Base-by-base conservation (phyloP, 2,113 vertebrate species). In the Cnemophilus loriae region DNA sequence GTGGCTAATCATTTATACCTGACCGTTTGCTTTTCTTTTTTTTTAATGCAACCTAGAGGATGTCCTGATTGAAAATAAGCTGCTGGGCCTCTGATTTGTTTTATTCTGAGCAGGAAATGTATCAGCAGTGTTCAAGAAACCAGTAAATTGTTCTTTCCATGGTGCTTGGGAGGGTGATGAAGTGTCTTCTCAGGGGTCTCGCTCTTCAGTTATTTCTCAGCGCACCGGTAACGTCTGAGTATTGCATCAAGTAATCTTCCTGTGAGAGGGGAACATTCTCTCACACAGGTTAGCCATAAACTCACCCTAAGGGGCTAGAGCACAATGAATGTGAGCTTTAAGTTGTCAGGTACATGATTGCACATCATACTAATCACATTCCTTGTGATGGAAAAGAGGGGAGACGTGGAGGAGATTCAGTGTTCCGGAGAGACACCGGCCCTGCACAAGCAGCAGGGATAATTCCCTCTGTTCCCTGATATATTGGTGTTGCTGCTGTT, bases 261-360 rank as follows among this genome's bases (percentile, higher is more conserved):
- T 77, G 1, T 3, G 37, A 82, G 55, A 69, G 7, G 24, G 76
- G 44, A 82, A 26, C 28, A 5, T 65, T 78, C 10, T 23, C 27
- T 86, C 30, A 27, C 28, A 7, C 30, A 39, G 46, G 26, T 73
- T 83, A 87, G 61, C 77, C 33, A 64, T 63, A 73, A 87, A 57
- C 53, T 89, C 84, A 46, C 37, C 61, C 50, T 32, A 8, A 92
- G 89, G 74, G n/a, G 26, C 32, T 5, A 63, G 42, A 93, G 50
- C n/a, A 55, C 59, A 19, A 27, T 8, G 53, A 55, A 63, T 15
- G 39, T 21, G 89, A 77, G 91, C 44, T 73, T 85, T 71, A 33
- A 84, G 60, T 26, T 94, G 67, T 83, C 89, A 90, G 91, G 67
- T 70, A 59, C 55, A 15, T 42, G 78, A 59, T 18, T 85, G 67